These are phyloP conservation scores for Coleophora flavipennella DNA, from an alignment of 2,888 invertebrate species.

Conservation along the genomic window DNA sequence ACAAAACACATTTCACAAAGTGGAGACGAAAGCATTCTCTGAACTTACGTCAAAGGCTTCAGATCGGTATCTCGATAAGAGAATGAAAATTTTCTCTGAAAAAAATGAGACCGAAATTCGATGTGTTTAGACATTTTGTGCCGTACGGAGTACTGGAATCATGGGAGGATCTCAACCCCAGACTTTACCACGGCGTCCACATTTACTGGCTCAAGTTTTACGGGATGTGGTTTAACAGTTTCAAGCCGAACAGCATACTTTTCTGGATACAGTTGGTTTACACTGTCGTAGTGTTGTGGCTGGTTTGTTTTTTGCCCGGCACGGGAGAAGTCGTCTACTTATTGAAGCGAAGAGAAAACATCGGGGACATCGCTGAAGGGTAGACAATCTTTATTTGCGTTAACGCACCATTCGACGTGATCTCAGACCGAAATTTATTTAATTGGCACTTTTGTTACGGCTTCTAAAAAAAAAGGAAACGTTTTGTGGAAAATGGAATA, in stretches of 20 bases:
- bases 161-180: slow-evolving; percentile 56
- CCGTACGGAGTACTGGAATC: slow-evolving; percentile 54
- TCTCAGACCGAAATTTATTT: no score
- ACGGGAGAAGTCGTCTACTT: slow-evolving; percentile 78
- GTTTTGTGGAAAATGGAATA: no score
- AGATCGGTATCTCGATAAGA: slow-evolving; percentile 18
- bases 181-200: slow-evolving; percentile 56
- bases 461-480: no score
- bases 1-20: slow-evolving; percentile 5
- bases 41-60: slow-evolving; percentile 33
- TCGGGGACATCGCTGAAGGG: slow-evolving; percentile 74
- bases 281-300: slow-evolving; percentile 45
- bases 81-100: slow-evolving; percentile 30
- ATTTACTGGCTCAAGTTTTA: slow-evolving; percentile 67
- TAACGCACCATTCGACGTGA: slow-evolving; percentile 16
- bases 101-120: slow-evolving; percentile 35
- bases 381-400: slow-evolving; percentile 26
- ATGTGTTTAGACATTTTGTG: slow-evolving; percentile 31
- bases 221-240: slow-evolving; percentile 61
- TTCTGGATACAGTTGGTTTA: slow-evolving; percentile 55
- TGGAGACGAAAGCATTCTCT: slow-evolving; percentile 29
- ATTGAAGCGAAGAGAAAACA: slow-evolving; percentile 74
- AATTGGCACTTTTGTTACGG: no score
- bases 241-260: slow-evolving; percentile 29
- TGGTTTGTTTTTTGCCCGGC: slow-evolving; percentile 64